Evolutionary conservation across 2,113 vertebrate genomes (phyloP), one percentile per base, ranked within the genome.

Genomic region (Epinephelus moara): DNA sequence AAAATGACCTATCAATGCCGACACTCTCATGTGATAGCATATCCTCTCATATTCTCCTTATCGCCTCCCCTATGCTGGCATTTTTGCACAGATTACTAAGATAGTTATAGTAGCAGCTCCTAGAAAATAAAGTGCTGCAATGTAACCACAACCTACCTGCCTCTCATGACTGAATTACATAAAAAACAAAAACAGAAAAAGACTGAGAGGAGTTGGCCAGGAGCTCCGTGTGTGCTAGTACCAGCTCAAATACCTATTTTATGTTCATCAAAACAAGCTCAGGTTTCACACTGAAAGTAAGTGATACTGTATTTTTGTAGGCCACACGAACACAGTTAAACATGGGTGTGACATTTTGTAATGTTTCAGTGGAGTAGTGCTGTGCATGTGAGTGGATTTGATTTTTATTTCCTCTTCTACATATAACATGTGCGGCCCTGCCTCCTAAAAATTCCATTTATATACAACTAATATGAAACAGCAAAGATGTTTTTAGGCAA

Each of bases 261-360:
- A 81, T 78, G 56, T 61, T 75, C 72, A 76, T 77, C 61, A 69
- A 89, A 86, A 82, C 76, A 85, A 76, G 61, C 59, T 84, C 42
- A 47, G 42, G 76, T 82, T 85, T 90, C 70, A 74, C 45, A 21
- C 13, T 59, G 30, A 37, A 50, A 59, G 50, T 70, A 64, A 87
- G 6, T 42, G 19, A 75, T 59, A 79, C 55, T 66, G 57, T 56
- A 27, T 70, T 60, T 62, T 45, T 63, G 11, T 49, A 33, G 61
- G 25, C 50, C n/a, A 64, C 42, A 40, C 37, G 4, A 78, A 63
- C 45, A 47, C 40, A 75, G 59, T 72, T 68, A 72, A 85, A 72
- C 19, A 59, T 74, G 59, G 42, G 14, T 55, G 68, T 63, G 17
- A 63, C 33, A 56, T 69, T 61, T 49, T 13, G 19, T n/a, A 15